These are phyloP conservation scores for Antigone vipio DNA, from an alignment of 2,113 vertebrate species.

Conservation along the genomic window DNA sequence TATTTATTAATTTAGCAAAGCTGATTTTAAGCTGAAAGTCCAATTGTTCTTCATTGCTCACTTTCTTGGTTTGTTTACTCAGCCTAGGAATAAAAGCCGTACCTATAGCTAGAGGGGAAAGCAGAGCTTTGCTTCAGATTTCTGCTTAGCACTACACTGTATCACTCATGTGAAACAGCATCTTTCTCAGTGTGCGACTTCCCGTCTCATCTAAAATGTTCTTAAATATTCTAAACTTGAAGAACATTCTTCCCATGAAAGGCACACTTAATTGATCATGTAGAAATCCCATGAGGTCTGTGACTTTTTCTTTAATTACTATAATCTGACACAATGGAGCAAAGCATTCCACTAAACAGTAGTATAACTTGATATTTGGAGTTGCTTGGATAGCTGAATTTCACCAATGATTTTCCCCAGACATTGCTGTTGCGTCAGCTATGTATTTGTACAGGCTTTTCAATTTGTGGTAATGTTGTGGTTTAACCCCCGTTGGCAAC, in stretches of 20 bases:
- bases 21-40: neutral
- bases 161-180: neutral
- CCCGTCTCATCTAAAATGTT: neutral
- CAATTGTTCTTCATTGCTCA: neutral
- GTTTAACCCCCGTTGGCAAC: too few relatives aligned
- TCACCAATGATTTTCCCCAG: neutral
- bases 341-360: neutral
- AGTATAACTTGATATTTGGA: neutral
- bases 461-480: neutral
- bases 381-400: neutral
- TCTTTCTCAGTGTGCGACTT: neutral
- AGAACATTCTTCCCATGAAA: neutral
- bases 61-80: neutral
- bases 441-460: neutral
- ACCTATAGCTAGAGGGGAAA: neutral
- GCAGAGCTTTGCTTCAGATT: neutral
- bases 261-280: neutral
- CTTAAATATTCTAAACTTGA: neutral
- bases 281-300: neutral
- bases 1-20: neutral
- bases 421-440: neutral
- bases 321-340: neutral
- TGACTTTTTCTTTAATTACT: neutral
- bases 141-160: neutral
- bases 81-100: neutral